These are phyloP conservation scores for Mizuhopecten yessoensis DNA, from an alignment of 1,140 invertebrate genomes.

Conservation along the genomic window DNA sequence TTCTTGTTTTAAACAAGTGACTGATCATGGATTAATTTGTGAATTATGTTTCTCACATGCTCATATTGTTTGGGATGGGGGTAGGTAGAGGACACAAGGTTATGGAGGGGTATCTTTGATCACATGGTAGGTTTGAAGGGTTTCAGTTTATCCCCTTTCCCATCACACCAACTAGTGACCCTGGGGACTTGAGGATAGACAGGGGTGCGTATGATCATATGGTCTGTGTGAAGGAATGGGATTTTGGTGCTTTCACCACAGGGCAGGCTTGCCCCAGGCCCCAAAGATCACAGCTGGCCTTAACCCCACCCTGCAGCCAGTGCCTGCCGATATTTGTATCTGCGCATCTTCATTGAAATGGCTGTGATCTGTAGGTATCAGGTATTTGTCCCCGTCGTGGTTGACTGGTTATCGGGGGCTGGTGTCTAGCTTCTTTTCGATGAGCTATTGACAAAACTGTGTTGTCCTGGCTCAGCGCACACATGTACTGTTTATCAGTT, in stretches of 20 bases:
- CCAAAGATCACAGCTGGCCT: background rate
- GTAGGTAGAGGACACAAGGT: too few species aligned
- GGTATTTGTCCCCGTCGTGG: conserved; percentile 19
- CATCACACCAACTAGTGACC: background rate
- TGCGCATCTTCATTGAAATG: conserved; percentile 37
- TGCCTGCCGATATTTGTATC: background rate
- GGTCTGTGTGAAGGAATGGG: background rate
- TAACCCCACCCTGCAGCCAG: conserved; percentile 28
- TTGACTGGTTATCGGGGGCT: conserved; percentile 28
- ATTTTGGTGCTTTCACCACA: background rate
- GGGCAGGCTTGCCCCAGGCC: background rate
- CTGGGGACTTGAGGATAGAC: background rate
- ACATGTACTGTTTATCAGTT: background rate
- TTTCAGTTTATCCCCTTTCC: too few species aligned
- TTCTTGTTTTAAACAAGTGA: too few species aligned
- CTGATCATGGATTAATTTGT: too few species aligned
- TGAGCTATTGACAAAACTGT: background rate
- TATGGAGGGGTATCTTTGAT: too few species aligned
- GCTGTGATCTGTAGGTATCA: conserved; percentile 26
- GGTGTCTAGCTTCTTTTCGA: conserved; percentile 1
- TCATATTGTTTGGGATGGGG: too few species aligned
- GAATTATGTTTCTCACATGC: too few species aligned
- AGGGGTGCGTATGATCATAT: background rate
- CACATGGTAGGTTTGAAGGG: too few species aligned
- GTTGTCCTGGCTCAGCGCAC: background rate